Conservation (phyloP, 2,113 vertebrate species). For the Eidolon helvum region DNA sequence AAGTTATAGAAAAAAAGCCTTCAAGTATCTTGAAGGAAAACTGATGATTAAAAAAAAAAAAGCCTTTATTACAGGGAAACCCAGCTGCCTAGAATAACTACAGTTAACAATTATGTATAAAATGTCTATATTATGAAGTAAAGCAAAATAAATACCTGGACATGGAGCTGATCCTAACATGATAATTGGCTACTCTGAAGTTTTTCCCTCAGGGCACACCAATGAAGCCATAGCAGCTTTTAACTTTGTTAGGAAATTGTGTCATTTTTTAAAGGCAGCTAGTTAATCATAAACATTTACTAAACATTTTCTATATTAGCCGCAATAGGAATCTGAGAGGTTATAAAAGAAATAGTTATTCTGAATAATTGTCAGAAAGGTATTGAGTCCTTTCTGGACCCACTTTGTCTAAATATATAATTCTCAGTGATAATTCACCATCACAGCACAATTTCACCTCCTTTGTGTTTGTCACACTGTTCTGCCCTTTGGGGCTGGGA, state of each 20-base stretch:
- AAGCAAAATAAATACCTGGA: neutral
- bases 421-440: neutral
- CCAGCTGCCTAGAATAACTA: neutral
- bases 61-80: neutral
- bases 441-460: neutral
- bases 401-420: neutral
- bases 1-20: neutral
- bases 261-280: neutral
- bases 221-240: neutral
- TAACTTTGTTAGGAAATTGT: neutral
- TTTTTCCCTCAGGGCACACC: neutral
- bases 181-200: neutral
- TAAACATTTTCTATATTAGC: neutral
- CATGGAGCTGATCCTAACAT: neutral
- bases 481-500: neutral
- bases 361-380: neutral
- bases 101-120: neutral
- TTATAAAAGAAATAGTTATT: neutral
- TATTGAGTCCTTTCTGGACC: neutral
- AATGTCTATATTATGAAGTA: constrained; percentile 27
- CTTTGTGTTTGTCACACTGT: neutral
- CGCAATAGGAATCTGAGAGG: neutral
- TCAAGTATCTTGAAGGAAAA: constrained; percentile 31
- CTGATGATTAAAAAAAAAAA: neutral
- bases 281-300: constrained; percentile 13